phyloP scores from a whole-genome alignment of 2,797 vertebrate genomes.

The Pangasius djambal region DNA sequence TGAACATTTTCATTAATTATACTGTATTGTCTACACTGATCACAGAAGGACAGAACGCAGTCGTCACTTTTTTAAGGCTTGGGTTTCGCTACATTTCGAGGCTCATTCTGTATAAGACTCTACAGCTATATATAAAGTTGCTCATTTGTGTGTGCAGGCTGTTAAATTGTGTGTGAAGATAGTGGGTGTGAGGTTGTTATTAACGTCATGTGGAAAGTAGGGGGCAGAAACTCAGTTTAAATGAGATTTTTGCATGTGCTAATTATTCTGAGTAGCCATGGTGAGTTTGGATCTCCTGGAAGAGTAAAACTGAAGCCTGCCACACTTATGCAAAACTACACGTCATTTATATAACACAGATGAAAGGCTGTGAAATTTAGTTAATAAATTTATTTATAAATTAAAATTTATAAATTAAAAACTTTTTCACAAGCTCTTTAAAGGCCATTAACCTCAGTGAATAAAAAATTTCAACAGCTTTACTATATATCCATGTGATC shows the following conservation, averaged over 20 bases:
- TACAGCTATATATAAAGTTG: neutral
- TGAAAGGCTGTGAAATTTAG: neutral
- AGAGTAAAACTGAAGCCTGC: constrained; percentile 3
- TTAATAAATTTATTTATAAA: too few species aligned
- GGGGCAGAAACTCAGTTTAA: neutral
- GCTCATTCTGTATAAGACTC: neutral
- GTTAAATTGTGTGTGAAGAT: constrained; percentile 23
- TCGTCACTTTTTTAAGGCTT: neutral
- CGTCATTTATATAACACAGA: neutral
- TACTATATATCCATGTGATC: neutral
- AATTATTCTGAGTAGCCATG: neutral
- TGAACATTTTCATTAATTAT: neutral
- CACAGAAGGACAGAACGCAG: neutral
- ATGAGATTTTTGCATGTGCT: neutral
- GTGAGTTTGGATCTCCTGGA: neutral
- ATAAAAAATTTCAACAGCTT: neutral
- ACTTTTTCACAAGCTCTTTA: too few species aligned
- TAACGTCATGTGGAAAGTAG: constrained; percentile 13
- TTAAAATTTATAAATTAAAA: too few species aligned
- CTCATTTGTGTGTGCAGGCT: neutral
- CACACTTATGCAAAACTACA: neutral
- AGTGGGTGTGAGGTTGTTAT: constrained; percentile 11
- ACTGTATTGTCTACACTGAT: neutral
- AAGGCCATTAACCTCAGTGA: too few species aligned
- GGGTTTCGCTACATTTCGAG: neutral